Base-by-base conservation (phyloP, 2,797 vertebrate species). In the Enteromius unitaeniatus region DNA sequence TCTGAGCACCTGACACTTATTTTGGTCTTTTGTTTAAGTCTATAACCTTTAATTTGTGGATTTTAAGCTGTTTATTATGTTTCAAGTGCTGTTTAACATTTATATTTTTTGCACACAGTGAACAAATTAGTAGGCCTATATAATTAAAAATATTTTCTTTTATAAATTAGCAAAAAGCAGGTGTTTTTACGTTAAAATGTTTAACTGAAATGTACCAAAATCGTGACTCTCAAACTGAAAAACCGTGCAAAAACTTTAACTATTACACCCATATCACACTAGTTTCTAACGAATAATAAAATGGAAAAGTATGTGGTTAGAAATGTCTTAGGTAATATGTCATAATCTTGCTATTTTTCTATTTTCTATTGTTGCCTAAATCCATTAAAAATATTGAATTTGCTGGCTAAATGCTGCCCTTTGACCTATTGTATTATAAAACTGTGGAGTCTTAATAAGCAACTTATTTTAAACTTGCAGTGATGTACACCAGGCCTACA, bases 311-410 rank as follows among this genome's bases (percentile, higher is more conserved):
- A 37, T 60, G 53, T 60, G 53, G n/a, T 60, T 60, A 42, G n/a
- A 76, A 76, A 40, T 76, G 7, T 23, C 34, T 76, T 26, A 17
- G 40, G 21, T 58, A 37, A 58, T 77, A 6, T 58, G 21, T 26
- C 34, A 13, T 42, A 45, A 26, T 13, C 49, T 15, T 73, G 45
- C 47, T 42, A 45, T 17, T 45, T 45, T 45, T 42, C 40, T 42
- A 37, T 40, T 76, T 76, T 58, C 11, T 19, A 11, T 77, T 77
- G 37, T 42, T 77, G 15, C 37, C n/a, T 45, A 55, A 77, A 42
- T 62, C 8, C 37, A 62, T 62, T 45, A 55, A 60, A 76, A 17
- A 58, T 5, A 76, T 40, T 40, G 1, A 58, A 45, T 77, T 42
- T 26, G 13, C 6, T 15, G 51, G 28, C 6, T 40, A 15, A 15